Conservation (phyloP, 2,113 vertebrate species). For the Microtus oregoni region DNA sequence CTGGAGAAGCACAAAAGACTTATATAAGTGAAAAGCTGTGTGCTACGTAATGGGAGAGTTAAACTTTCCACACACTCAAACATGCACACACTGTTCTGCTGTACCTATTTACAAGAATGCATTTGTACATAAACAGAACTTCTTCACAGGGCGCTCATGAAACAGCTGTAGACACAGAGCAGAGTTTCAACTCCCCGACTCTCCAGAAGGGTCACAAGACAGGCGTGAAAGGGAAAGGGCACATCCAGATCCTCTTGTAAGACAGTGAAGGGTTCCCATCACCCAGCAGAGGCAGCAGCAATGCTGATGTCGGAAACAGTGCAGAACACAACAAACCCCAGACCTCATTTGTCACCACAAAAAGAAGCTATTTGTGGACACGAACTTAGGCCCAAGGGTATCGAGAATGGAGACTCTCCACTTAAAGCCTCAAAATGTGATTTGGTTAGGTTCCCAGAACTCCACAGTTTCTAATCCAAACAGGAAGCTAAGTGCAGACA, state of each 20-base stretch:
- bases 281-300: constrained; percentile 63
- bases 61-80: background rate
- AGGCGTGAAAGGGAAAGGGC: constrained; percentile 18
- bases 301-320: constrained; percentile 62
- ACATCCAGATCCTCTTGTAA: constrained; percentile 39
- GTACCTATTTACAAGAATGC: background rate
- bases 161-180: background rate
- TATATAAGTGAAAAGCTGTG: background rate
- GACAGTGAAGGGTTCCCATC: constrained; percentile 48
- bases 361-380: constrained; percentile 78
- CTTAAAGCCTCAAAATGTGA: constrained; percentile 75
- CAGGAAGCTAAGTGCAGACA: constrained; percentile 70
- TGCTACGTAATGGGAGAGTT: background rate
- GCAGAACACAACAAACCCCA: constrained; percentile 71
- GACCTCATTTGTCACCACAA: constrained; percentile 74
- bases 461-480: constrained; percentile 70
- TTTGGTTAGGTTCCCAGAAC: constrained; percentile 76
- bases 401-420: constrained; percentile 64
- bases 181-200: constrained; percentile 17
- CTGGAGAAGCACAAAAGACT: constrained; percentile 66
- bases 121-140: background rate
- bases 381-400: constrained; percentile 70
- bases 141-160: background rate
- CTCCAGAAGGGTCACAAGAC: constrained; percentile 44
- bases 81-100: background rate